Evolutionary conservation across 2,113 vertebrate genomes (phyloP).

Genomic region (Corythaixoides concolor): DNA sequence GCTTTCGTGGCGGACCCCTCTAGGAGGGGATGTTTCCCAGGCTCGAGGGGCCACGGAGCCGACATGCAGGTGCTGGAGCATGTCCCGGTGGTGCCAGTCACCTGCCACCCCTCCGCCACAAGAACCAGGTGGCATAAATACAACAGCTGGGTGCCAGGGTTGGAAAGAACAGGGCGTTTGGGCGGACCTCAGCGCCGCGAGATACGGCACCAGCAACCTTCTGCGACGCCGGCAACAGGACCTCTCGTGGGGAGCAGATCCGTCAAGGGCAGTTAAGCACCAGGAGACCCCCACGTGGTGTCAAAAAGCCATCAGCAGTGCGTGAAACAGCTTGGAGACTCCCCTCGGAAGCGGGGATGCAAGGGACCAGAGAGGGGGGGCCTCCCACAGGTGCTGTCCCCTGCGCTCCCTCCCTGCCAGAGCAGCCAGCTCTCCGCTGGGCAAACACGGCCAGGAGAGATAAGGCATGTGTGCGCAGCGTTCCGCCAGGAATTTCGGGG

Average conservation of each 20-base stretch:
- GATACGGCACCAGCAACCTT: neutral
- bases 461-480: conserved; percentile 23
- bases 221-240: neutral
- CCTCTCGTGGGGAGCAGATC: accelerated
- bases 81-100: neutral
- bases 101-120: neutral
- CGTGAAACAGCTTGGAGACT: neutral
- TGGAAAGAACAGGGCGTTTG: neutral
- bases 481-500: neutral
- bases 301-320: no score
- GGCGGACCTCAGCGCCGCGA: no score
- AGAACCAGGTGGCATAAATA: neutral
- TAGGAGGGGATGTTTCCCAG: neutral
- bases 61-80: neutral
- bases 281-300: neutral
- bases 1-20: neutral
- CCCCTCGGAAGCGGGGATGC: accelerated
- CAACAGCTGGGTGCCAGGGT: neutral
- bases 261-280: neutral
- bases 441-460: neutral
- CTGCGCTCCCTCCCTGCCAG: neutral
- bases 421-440: neutral
- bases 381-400: neutral
- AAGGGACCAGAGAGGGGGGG: neutral
- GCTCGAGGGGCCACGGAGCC: accelerated